Percentiles rank a stretch among this genome's conserved stretches.
phyloP scores from a whole-genome alignment of 2,888 invertebrate genomes.

The Eupithecia vulgata region DNA sequence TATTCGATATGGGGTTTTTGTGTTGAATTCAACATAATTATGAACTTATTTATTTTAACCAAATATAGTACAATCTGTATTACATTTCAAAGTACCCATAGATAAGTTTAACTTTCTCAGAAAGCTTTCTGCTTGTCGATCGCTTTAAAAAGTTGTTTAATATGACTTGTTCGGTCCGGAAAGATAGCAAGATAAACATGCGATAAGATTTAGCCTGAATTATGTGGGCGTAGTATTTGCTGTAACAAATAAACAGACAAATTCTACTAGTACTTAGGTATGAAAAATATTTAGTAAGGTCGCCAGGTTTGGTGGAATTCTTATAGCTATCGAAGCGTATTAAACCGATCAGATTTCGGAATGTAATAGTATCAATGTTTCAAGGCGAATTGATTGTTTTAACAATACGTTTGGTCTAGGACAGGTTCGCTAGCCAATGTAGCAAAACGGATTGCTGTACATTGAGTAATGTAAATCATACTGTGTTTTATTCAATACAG shows the following conservation, averaged over 20 bases:
- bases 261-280: neutral
- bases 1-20: neutral
- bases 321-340: conserved; percentile 40
- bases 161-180: neutral
- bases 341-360: conserved; percentile 41
- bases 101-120: neutral
- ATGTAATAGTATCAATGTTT: conserved; percentile 37
- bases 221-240: neutral
- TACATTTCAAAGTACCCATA: neutral
- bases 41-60: neutral
- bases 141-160: conserved; percentile 6
- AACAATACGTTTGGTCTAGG: conserved; percentile 27
- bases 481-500: neutral
- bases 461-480: neutral
- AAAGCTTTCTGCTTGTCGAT: neutral
- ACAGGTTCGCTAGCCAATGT: conserved; percentile 27
- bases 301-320: conserved; percentile 46
- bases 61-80: neutral
- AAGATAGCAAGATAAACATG: neutral
- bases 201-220: neutral
- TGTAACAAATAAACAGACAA: neutral
- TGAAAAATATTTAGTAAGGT: conserved; percentile 41
- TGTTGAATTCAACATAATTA: neutral
- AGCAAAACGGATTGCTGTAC: conserved; percentile 8
- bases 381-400: conserved; percentile 41